A percentile compares a stretch with the other conserved stretches of the same genome.
Evolutionary conservation across 92 coral and sea anemone species (phyloP).

Genomic region (Scolanthus callimorphus): DNA sequence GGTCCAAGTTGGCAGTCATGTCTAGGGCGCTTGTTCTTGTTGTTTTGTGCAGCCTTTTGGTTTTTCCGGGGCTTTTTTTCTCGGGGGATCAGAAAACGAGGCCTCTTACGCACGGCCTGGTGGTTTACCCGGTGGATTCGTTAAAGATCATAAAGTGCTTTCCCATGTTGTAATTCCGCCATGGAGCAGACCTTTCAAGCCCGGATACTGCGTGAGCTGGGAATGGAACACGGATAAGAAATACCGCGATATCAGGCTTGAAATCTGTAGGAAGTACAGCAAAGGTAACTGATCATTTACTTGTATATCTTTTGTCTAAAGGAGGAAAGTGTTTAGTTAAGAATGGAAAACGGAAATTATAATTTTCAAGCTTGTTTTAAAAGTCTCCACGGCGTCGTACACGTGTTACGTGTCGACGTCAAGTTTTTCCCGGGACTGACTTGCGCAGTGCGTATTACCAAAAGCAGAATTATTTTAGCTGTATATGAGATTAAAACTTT

Average conservation of each 20-base stretch:
- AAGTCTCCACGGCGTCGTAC: too few relatives aligned
- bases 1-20: constrained; percentile 25
- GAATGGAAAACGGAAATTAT: too few relatives aligned
- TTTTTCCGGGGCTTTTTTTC: constrained; percentile 36
- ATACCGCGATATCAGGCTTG: constrained; percentile 79
- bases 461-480: too few relatives aligned
- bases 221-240: constrained; percentile 98
- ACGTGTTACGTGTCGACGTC: too few relatives aligned
- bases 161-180: constrained; percentile 95
- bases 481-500: too few relatives aligned
- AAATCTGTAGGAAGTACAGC: constrained; percentile 79
- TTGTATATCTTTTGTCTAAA: too few relatives aligned
- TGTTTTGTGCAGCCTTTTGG: constrained; percentile 19
- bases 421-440: too few relatives aligned
- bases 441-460: too few relatives aligned
- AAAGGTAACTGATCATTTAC: constrained; percentile 57
- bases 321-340: too few relatives aligned
- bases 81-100: constrained; percentile 43
- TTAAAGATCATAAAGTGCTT: constrained; percentile 67
- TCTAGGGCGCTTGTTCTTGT: constrained; percentile 14
- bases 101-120: constrained; percentile 23
- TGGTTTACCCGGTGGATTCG: constrained; percentile 59
- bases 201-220: constrained; percentile 95
- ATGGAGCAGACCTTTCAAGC: constrained; percentile 93
- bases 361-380: too few relatives aligned